Conservation (phyloP, 2,888 invertebrate genomes). For the Lamellibrachia satsuma region DNA sequence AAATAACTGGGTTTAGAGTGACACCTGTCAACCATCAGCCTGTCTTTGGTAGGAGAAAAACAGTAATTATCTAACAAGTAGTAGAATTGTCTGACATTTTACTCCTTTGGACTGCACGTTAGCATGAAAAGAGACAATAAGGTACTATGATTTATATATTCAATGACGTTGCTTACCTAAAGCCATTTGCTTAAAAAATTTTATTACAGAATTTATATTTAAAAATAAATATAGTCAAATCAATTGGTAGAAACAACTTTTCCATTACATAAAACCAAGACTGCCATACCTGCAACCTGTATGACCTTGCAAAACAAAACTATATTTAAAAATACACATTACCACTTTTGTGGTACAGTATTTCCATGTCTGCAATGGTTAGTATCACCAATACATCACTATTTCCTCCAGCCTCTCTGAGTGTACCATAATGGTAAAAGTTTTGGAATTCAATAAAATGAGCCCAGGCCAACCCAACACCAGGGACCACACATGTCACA, state of each 20-base stretch:
- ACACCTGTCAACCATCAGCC: background rate
- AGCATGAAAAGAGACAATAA: background rate
- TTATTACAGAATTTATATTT: too few species aligned
- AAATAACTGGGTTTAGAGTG: background rate
- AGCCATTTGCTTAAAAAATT: too few species aligned
- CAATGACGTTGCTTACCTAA: background rate
- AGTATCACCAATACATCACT: too few species aligned
- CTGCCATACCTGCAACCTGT: too few species aligned
- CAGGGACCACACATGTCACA: background rate
- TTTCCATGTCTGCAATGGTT: too few species aligned
- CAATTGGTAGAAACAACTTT: too few species aligned
- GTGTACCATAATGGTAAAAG: background rate
- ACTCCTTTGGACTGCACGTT: background rate
- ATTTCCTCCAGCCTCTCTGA: background rate
- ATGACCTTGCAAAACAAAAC: too few species aligned
- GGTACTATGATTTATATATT: background rate
- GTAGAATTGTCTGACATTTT: background rate
- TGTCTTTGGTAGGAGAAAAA: background rate
- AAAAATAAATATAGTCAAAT: too few species aligned
- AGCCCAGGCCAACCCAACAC: background rate
- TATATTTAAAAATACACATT: too few species aligned
- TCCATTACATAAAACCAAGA: too few species aligned
- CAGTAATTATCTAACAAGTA: background rate
- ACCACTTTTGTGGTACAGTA: too few species aligned
- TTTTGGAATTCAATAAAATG: background rate